Evolutionary conservation across 2,113 vertebrate genomes (phyloP), one percentile per base, ranked within the genome.

Genomic region (Alligator mississippiensis): DNA sequence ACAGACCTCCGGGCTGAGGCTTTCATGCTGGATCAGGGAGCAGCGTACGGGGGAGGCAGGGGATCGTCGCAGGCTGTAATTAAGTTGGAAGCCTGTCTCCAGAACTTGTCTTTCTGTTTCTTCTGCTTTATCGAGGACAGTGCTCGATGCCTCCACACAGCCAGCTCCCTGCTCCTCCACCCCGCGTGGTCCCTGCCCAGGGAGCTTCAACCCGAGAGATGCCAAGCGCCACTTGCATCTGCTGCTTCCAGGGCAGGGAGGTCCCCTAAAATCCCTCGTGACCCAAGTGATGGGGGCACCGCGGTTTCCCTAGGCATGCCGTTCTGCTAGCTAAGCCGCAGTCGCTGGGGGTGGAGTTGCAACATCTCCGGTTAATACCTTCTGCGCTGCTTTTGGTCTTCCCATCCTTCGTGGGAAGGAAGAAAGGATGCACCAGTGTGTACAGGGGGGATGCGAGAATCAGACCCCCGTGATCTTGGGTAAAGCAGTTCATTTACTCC

Each of bases 61-160:
- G 62, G 1, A 30, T 27, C n/a, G 17, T 11, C 19, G 2, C 27
- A 30, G 63, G 8, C 59, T 15, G 38, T 13, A 10, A 19, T 6
- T 5, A 12, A 10, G 0, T 1, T 7, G 58, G 17, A 19, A 22
- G 21, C 17, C 13, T 1, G 15, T 1, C 3, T 15, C 27, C 7
- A 6, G 21, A 17, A 3, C n/a, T 58, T 34, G 12, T 38, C 22
- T 38, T 12, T 5, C 68, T 3, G 6, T 9, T 19, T 27, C 47
- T 55, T 24, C 15, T 54, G 9, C 13, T 55, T 28, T 76, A 13
- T 47, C 25, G 47, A 6, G 25, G 24, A 24, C 74, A 4, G 25
- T 17, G 74, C 47, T 55, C 59, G 47, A 47, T 5, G 47, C 4
- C 11, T 54, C 72, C 24, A 7, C 4, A 4, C 22, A 27, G 12